Conservation (phyloP, 2,113 vertebrate genomes). For the Lagopus muta region DNA sequence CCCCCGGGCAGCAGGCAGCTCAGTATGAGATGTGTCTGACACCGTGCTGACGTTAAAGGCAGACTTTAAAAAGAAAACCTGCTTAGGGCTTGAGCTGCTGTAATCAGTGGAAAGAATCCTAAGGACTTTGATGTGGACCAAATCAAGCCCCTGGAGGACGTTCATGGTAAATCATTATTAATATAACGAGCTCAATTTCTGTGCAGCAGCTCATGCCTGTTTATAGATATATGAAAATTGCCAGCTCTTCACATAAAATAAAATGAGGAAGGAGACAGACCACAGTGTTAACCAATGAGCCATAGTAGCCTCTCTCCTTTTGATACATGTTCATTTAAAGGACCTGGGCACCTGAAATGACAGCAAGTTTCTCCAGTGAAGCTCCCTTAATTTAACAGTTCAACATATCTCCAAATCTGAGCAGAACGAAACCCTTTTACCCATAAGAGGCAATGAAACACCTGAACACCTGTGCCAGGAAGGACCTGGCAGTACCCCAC, state of each 20-base stretch:
- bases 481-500: constrained; percentile 65
- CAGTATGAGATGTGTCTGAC: neutral
- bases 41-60: constrained; percentile 2
- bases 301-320: constrained; percentile 36
- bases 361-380: neutral
- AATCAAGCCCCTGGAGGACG: constrained; percentile 64
- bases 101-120: constrained; percentile 70
- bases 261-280: constrained; percentile 41
- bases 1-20: neutral
- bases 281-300: constrained; percentile 49
- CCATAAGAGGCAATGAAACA: constrained; percentile 46
- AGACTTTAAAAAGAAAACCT: constrained; percentile 38
- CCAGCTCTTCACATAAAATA: constrained; percentile 54
- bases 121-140: constrained; percentile 73
- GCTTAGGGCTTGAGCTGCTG: constrained; percentile 58
- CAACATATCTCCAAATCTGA: constrained; percentile 52
- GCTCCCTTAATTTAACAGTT: constrained; percentile 32
- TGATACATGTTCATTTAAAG: neutral
- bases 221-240: constrained; percentile 56
- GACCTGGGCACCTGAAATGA: constrained; percentile 38
- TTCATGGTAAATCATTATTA: constrained; percentile 73
- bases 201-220: constrained; percentile 58
- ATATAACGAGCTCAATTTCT: constrained; percentile 67
- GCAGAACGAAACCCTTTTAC: constrained; percentile 38
- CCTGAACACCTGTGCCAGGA: constrained; percentile 61